A percentile compares a stretch with the other conserved stretches of the same genome.
phyloP scores from a whole-genome alignment of 2,113 vertebrate genomes.

The Anguilla japonica region DNA sequence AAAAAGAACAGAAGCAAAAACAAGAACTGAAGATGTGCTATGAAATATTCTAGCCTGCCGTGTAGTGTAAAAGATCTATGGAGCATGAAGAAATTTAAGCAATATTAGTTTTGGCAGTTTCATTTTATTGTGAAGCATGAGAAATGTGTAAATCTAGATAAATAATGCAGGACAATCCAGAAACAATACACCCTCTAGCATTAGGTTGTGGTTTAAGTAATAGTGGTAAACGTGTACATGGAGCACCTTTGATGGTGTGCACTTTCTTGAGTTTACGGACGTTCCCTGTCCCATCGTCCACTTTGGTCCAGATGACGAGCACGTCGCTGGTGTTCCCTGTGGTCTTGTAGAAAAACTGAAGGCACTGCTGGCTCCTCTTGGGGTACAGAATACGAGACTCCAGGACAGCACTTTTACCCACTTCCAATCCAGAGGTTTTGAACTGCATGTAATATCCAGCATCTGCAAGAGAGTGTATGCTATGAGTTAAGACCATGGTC shows the following conservation, averaged over 20 bases:
- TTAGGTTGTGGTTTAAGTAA: not conserved
- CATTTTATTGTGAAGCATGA: no score
- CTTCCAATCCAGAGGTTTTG: conserved; percentile 55
- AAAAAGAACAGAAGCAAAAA: conserved; percentile 6
- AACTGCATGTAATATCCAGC: conserved; percentile 85
- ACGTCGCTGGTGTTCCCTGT: conserved; percentile 71
- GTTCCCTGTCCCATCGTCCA: conserved; percentile 77
- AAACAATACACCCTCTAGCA: not conserved
- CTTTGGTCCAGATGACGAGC: conserved; percentile 79
- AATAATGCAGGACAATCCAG: not conserved
- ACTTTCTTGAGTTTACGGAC: conserved; percentile 73
- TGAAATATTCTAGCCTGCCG: not conserved
- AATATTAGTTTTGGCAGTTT: not conserved
- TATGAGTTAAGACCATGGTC: not conserved
- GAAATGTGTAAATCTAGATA: no score
- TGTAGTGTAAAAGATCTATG: not conserved
- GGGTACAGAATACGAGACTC: conserved; percentile 90
- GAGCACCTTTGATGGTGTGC: conserved; percentile 76
- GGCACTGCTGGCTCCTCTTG: conserved; percentile 78
- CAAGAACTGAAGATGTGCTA: not conserved
- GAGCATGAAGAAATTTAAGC: no score
- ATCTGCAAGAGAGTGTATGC: conserved; percentile 56
- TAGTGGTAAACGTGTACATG: not conserved
- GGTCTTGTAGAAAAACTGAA: conserved; percentile 89
- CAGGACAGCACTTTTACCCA: conserved; percentile 70